Evolutionary conservation across 1,140 invertebrate species (phyloP), one percentile per base, ranked within the genome.

Genomic region (Caenorhabditis tropicalis): DNA sequence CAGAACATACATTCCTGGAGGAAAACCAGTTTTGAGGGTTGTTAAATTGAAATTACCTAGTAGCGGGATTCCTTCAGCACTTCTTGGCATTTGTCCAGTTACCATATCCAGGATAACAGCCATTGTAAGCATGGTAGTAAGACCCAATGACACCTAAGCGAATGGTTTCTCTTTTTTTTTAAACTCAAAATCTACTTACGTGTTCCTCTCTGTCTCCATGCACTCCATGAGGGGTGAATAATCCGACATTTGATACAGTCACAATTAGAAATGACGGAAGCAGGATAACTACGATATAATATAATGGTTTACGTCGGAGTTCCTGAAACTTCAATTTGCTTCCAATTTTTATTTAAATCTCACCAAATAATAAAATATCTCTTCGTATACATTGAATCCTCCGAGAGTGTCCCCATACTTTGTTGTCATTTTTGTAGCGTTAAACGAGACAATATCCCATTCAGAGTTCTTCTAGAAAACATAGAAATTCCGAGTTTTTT

Each of bases 31-130:
- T 24, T 74, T 31, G 10, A 19, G 7, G 36, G 9, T 36, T 9
- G 9, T 16, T 2, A 33, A 36, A 19, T 39, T 46, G 10, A 58
- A 36, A 5, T 16, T 43, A 85, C 84, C 84, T 39, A 85, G 31
- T 10, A 85, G n/a, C 12, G 84, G 84, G 19, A 85, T 56, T 74
- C 84, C 84, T 21, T 81, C 84, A 7, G 39, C 24, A 60, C 80
- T 82, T 58, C 70, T 82, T 12, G 84, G 84, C 84, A 85, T 85
- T 36, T 85, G 82, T 6, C 46, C 49, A 15, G 84, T 82, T 0
- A 85, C 84, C 84, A 85, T 85, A 46, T 85, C 84, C 39, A 85
- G 46, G 27, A 85, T 85, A 31, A 85, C 84, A 9, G 84, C 84
- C 84, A 85, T 85, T 43, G 84, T 85, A 19, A 85, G 81, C 80